These are phyloP conservation scores for Yponomeuta sedellus DNA, from an alignment of 2,888 invertebrate genomes.

Conservation along the genomic window DNA sequence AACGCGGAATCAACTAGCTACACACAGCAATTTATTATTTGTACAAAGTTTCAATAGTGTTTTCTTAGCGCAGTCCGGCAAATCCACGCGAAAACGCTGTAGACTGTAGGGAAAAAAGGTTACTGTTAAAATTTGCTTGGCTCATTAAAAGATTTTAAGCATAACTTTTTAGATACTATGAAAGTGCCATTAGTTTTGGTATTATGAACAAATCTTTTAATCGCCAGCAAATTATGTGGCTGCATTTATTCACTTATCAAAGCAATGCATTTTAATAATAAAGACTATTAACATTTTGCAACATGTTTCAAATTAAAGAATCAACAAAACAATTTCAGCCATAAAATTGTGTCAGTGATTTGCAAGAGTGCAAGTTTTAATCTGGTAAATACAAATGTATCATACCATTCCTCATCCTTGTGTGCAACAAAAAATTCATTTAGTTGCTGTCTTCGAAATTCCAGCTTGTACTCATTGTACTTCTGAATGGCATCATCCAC, in stretches of 20 bases:
- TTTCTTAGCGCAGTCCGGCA: slow-evolving; percentile 69
- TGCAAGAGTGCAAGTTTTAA: not conserved
- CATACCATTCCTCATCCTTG: slow-evolving; percentile 99
- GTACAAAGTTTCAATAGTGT: slow-evolving; percentile 57
- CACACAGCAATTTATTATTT: slow-evolving; percentile 67
- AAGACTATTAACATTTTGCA: not conserved
- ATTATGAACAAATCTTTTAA: slow-evolving; percentile 52
- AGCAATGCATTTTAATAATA: not conserved
- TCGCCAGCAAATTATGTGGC: slow-evolving; percentile 42
- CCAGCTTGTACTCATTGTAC: slow-evolving; percentile 98
- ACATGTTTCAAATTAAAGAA: not conserved
- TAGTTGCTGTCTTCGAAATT: slow-evolving; percentile 96
- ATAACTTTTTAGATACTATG: slow-evolving; percentile 31
- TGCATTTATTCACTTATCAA: slow-evolving; percentile 8
- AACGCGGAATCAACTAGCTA: slow-evolving; percentile 73
- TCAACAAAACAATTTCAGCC: not conserved
- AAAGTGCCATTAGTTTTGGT: slow-evolving; percentile 13
- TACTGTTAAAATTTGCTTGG: slow-evolving; percentile 67
- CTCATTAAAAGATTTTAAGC: slow-evolving; percentile 64
- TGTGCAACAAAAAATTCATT: slow-evolving; percentile 99
- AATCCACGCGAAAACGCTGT: slow-evolving; percentile 69
- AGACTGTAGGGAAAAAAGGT: slow-evolving; percentile 77
- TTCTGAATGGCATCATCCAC: slow-evolving; percentile 97
- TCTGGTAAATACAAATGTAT: slow-evolving; percentile 1
- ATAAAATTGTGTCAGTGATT: not conserved